Base-by-base conservation (phyloP, 2,888 invertebrate species). In the Apamea epomidion region DNA sequence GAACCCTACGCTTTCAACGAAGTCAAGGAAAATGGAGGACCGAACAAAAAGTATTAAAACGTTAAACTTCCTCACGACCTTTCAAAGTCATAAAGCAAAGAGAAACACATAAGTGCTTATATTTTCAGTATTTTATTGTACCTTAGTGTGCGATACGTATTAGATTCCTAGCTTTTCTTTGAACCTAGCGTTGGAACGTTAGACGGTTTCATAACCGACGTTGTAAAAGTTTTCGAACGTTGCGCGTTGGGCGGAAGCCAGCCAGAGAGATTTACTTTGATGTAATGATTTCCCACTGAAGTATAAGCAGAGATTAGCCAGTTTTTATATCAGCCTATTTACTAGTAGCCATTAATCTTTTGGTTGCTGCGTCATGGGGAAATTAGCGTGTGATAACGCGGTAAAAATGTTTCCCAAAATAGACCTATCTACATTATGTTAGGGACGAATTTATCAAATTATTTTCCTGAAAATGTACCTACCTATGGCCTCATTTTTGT, bases 161-260 rank as follows among this genome's bases (percentile, higher is more conserved):
- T 71, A 60, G 54, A 74, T 76, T 88, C 67, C 73, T 74, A 60
- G 45, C n/a, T 64, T 87, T 75, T 73, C 76, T 75, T 83, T 71
- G 68, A 88, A 73, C 60, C 7, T 29, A 58, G 42, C 54, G 32
- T 76, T 51, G 60, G 25, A 69, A 60, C 54, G 82, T 65, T 80
- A 65, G 67, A 54, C 51, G 80, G 78, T 88, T 86, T 87, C 80
- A 86, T 86, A 87, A 80, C 80, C 6, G 37, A n/a, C 42, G 73
- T 70, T 84, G 83, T 80, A 70, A 80, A 87, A 87, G 74, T 84
- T 86, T 86, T 77, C 75, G 65, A 81, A 58, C 65, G 74, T 85
- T 88, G 87, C 90, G 68, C 67, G 80, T 87, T 90, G 90, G 91
- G 54, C 14, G 78, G 84, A 88, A 87, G 90, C 91, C 90, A 90